These are phyloP conservation scores for Rhincodon typus DNA, from an alignment of 2,797 vertebrate species.

Conservation along the genomic window DNA sequence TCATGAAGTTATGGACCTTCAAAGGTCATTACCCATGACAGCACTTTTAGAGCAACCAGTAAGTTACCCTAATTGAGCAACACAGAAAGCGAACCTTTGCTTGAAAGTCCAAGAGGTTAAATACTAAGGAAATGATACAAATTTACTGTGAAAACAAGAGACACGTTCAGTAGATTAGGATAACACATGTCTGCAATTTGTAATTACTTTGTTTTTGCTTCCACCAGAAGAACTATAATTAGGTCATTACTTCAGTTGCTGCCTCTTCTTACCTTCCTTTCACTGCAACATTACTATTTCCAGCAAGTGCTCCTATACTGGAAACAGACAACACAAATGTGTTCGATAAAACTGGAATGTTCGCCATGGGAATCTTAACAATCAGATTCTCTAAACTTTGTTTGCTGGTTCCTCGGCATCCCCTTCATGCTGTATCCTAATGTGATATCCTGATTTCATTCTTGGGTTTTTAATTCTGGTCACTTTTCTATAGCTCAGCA, in stretches of 20 bases:
- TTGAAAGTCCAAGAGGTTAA: conserved; percentile 34
- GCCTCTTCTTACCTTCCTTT: conserved; percentile 8
- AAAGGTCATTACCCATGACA: conserved; percentile 34
- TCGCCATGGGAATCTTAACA: not conserved
- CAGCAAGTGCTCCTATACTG: not conserved
- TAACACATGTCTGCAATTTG: conserved; percentile 32
- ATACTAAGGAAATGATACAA: conserved; percentile 30
- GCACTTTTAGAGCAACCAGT: conserved; percentile 12
- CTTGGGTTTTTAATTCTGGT: not conserved
- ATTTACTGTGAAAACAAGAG: conserved; percentile 37
- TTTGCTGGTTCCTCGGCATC: not conserved
- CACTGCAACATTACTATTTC: conserved; percentile 14
- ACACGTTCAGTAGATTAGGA: conserved; percentile 34
- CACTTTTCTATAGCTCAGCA: not conserved
- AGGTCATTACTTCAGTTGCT: conserved; percentile 29
- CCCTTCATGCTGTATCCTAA: not conserved
- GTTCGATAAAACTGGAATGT: not conserved
- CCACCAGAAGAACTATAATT: conserved; percentile 30
- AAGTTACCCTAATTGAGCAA: conserved; percentile 36
- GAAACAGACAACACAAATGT: not conserved
- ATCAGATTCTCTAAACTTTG: not conserved
- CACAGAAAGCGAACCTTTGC: conserved; percentile 22
- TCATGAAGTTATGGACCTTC: conserved; percentile 35
- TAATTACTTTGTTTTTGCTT: conserved; percentile 38
- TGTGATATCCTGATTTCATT: not conserved